A percentile compares a stretch with the other conserved stretches of the same genome.
Evolutionary conservation across 2,113 vertebrate species (phyloP).

Genomic region (Nibea albiflora): DNA sequence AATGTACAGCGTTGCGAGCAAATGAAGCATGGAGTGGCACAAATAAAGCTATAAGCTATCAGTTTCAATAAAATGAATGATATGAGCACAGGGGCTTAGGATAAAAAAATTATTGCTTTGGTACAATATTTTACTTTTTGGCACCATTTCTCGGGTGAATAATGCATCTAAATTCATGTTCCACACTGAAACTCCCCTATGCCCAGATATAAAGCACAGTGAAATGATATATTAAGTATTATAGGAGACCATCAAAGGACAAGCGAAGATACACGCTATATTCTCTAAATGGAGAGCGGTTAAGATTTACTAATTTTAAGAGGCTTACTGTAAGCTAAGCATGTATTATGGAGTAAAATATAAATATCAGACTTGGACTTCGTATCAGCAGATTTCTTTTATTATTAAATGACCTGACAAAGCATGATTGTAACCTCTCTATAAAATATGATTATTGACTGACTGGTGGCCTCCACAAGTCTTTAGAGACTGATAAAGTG

Average conservation of each 20-base stretch:
- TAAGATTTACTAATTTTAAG: neutral
- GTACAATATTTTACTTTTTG: neutral
- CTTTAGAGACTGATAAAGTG: neutral
- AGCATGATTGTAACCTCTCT: neutral
- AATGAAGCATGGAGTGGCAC: neutral
- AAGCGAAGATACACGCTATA: neutral
- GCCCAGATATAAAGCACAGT: neutral
- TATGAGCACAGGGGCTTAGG: neutral
- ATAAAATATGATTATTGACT: neutral
- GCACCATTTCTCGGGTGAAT: neutral
- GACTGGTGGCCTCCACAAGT: neutral
- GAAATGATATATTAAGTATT: neutral
- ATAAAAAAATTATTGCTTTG: neutral
- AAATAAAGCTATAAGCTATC: neutral
- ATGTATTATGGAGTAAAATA: neutral
- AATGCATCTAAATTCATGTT: neutral
- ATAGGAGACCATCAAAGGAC: slow-evolving; percentile 8
- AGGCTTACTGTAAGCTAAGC: neutral
- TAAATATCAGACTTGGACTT: neutral
- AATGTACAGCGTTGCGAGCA: neutral
- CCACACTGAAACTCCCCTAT: neutral
- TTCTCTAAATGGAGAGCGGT: neutral
- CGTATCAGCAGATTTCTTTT: neutral
- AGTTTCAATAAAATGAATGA: slow-evolving; percentile 1
- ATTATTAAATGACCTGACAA: neutral